These are phyloP conservation scores for Pammene aurita DNA, from an alignment of 2,888 invertebrate species.

Conservation along the genomic window DNA sequence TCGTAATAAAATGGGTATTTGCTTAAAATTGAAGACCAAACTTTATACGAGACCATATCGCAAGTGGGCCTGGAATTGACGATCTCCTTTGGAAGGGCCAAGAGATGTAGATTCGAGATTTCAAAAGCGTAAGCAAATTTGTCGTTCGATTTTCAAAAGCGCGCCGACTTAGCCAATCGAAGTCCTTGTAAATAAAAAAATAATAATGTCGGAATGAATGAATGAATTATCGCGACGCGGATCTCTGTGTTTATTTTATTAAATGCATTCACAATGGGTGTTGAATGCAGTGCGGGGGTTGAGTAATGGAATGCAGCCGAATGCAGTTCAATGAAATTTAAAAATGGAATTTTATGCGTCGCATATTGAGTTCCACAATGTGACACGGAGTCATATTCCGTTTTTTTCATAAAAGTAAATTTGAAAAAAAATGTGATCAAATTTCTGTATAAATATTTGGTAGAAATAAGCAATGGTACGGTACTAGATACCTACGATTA, in stretches of 20 bases:
- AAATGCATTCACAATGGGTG: conserved; percentile 68
- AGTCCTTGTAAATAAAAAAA: conserved; percentile 62
- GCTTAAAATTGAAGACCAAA: no score
- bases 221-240: conserved; percentile 72
- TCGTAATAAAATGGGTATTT: no score
- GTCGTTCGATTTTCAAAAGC: conserved; percentile 61
- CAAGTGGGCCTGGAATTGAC: no score
- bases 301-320: conserved; percentile 53
- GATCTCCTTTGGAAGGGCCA: neutral
- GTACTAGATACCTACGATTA: no score
- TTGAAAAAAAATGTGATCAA: neutral
- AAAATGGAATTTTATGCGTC: conserved; percentile 29
- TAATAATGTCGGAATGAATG: conserved; percentile 63
- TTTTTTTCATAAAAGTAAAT: neutral
- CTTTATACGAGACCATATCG: no score
- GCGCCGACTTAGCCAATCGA: conserved; percentile 76
- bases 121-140: conserved; percentile 11
- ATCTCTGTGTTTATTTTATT: conserved; percentile 75
- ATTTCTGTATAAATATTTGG: neutral
- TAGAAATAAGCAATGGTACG: no score
- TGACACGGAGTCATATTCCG: conserved; percentile 14
- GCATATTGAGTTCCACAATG: conserved; percentile 34
- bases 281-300: conserved; percentile 67
- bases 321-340: conserved; percentile 45
- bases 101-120: neutral